Conservation (phyloP, 2,888 invertebrate genomes). For the Parnassius orleans region DNA sequence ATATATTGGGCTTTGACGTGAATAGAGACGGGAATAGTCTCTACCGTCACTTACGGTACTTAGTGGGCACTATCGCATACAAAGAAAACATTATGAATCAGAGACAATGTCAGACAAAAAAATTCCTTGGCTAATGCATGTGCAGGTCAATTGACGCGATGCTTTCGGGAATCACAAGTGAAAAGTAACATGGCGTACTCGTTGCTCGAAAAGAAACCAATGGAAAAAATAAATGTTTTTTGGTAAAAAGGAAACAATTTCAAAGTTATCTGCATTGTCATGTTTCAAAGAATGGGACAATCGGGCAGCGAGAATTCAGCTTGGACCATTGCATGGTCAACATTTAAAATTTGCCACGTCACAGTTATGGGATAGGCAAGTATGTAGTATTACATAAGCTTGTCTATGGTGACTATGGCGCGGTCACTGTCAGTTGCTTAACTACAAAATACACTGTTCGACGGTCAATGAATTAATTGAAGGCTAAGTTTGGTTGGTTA, state of each 20-base stretch:
- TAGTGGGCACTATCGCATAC: slow-evolving; percentile 35
- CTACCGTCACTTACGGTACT: slow-evolving; percentile 42
- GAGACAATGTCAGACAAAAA: slow-evolving; percentile 28
- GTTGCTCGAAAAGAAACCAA: slow-evolving; percentile 15
- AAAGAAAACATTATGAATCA: slow-evolving; percentile 34
- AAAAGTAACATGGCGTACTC: slow-evolving; percentile 28
- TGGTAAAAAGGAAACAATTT: no score
- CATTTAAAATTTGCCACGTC: slow-evolving; percentile 18
- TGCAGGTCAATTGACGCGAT: slow-evolving; percentile 39
- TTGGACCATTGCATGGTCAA: slow-evolving; percentile 18
- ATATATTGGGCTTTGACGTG: slow-evolving; percentile 35
- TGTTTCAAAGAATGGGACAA: not conserved
- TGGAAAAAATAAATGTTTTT: no score
- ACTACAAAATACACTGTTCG: slow-evolving; percentile 37
- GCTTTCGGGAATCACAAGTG: slow-evolving; percentile 31
- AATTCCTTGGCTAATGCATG: slow-evolving; percentile 39
- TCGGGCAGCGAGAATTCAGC: slow-evolving; percentile 21
- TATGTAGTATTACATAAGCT: slow-evolving; percentile 1
- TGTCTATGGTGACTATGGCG: slow-evolving; percentile 32
- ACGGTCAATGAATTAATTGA: not conserved
- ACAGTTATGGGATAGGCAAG: slow-evolving; percentile 14
- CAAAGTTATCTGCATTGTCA: not conserved
- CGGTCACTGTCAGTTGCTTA: slow-evolving; percentile 36
- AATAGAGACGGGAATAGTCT: slow-evolving; percentile 41
- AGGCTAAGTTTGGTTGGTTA: slow-evolving; percentile 5